Conservation (phyloP, 1,140 invertebrate genomes). For the Tetramorium alpestre region DNA sequence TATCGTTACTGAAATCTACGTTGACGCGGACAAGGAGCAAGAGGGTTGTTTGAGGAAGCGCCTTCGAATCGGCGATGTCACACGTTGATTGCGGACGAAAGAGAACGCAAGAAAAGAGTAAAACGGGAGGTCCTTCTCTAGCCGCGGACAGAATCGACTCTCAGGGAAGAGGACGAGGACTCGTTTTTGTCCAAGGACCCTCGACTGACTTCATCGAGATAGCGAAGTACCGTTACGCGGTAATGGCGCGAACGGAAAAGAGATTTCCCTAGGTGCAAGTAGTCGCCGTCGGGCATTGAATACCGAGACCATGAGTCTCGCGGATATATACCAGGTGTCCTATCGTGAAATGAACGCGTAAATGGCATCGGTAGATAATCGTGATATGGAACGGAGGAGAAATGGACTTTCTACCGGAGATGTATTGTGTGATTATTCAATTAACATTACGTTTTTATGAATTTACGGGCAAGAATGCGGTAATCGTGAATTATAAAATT, state of each 20-base stretch:
- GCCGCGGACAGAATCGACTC: not conserved
- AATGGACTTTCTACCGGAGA: not conserved
- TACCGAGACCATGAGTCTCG: slow-evolving; percentile 19
- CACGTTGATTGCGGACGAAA: slow-evolving; percentile 52
- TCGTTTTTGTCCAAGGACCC: slow-evolving; percentile 60
- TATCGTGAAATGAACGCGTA: slow-evolving; percentile 44
- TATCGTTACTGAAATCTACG: slow-evolving; percentile 32
- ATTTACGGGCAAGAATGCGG: not conserved
- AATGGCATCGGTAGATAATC: slow-evolving; percentile 17
- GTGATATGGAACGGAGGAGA: not conserved
- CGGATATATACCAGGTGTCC: slow-evolving; percentile 22
- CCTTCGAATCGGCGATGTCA: slow-evolving; percentile 46
- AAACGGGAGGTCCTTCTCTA: slow-evolving; percentile 19
- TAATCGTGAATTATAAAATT: not conserved
- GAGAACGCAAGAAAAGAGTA: slow-evolving; percentile 37
- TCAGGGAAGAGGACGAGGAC: slow-evolving; percentile 24
- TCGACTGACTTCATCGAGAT: slow-evolving; percentile 65
- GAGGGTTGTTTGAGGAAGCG: slow-evolving; percentile 45
- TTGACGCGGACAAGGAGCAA: slow-evolving; percentile 16
- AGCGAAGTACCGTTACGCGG: slow-evolving; percentile 65
- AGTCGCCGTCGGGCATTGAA: slow-evolving; percentile 42
- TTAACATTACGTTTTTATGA: not conserved
- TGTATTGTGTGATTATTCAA: not conserved
- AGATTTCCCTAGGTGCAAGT: slow-evolving; percentile 66
- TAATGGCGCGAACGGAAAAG: slow-evolving; percentile 70